Evolutionary conservation across 2,113 vertebrate genomes (phyloP).

Genomic region (Lepus americanus): DNA sequence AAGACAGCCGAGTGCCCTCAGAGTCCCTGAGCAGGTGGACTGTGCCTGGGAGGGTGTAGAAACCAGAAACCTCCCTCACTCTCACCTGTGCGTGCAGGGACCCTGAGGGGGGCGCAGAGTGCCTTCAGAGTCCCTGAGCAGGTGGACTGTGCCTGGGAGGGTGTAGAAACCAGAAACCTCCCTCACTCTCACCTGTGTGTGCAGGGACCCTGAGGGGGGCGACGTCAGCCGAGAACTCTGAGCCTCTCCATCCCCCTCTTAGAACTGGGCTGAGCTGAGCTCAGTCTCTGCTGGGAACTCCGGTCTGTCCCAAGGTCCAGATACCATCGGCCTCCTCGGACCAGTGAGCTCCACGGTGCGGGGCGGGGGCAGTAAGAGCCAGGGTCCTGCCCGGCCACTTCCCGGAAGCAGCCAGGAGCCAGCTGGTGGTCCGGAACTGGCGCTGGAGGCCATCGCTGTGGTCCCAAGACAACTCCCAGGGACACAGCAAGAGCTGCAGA

Average conservation of each 20-base stretch:
- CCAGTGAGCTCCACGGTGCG: background rate
- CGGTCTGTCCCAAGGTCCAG: background rate
- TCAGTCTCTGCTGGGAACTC: background rate
- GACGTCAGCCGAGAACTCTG: background rate
- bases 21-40: slow-evolving; percentile 26
- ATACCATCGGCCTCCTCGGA: background rate
- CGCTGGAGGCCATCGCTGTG: background rate
- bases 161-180: background rate
- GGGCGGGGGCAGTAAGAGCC: background rate
- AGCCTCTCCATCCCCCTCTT: background rate
- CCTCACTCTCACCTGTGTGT: background rate
- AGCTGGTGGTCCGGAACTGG: background rate
- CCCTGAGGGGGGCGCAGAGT: fast-evolving
- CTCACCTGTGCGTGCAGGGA: background rate
- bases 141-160: background rate
- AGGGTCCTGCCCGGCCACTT: background rate
- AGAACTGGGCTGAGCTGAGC: background rate
- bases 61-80: too few species aligned
- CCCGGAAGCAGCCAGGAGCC: background rate
- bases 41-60: background rate
- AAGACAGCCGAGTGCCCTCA: background rate
- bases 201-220: background rate
- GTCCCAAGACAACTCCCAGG: background rate
- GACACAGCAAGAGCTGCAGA: background rate
- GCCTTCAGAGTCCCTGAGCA: background rate